Evolutionary conservation across 1,140 invertebrate species (phyloP), one percentile per base, ranked within the genome.

Genomic region (Nephotettix cincticeps): DNA sequence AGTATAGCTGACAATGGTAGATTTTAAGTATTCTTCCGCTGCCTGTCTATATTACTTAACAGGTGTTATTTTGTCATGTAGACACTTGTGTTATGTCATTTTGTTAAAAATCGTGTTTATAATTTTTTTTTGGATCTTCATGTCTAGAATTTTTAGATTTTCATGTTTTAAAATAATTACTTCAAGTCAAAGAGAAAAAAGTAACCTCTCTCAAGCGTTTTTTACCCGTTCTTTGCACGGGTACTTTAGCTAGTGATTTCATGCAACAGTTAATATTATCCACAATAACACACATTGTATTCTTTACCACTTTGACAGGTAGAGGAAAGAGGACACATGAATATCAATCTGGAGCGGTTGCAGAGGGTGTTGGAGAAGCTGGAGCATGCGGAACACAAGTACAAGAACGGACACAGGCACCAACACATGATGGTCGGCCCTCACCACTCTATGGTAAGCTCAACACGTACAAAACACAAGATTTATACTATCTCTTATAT

Each of bases 381-480:
- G 9, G 63, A 65, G 21, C 23, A 21, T 29, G 70, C 47, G 21
- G 63, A 29, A 40, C 23, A 56, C 29, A 66, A 68, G 29, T 29
- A 17, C n/a, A 25, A 64, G 25, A 54, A 29, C 19, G 28, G 17
- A 19, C 69, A 68, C 25, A 70, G 69, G 32, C 72, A 73, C 63
- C 72, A 73, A 40, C 68, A 73, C 28, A 69, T 54, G 68, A n/a
- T 65, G n/a, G 32, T 36, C 3, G 63, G 63, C 2, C 63, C 63
- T 32, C 63, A 65, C 30, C 63, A 65, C 19, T 65, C 63, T 2
- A 9, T 65, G 63, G 63, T 65, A 36, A 65, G 23, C n/a, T 29
- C 28, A 25, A 17, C 47, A 54, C 17, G n/a, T 3, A 36, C 32
- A 36, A 36, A 36, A 36, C 32, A 36, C 4, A 36, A 36, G 4